Evolutionary conservation across 2,888 invertebrate genomes (phyloP), one percentile per base, ranked within the genome.

Genomic region (Agrypnus murinus): DNA sequence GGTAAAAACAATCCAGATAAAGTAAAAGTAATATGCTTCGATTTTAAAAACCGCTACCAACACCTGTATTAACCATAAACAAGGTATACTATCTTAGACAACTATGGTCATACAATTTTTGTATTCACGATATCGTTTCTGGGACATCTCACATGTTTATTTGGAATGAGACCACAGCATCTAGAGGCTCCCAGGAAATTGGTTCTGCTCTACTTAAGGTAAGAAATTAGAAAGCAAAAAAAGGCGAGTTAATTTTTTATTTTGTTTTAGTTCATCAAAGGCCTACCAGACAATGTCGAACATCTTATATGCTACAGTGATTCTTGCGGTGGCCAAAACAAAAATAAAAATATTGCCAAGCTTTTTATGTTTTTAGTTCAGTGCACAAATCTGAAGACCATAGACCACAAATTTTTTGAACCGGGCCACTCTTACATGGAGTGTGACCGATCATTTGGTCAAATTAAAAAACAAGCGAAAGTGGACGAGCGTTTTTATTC

Each of bases 151-250:
- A 48, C 17, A 50, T 63, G 34, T 63, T 36, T 50, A n/a, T 63
- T 43, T 60, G 59, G 45, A 1, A 3, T 14, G 32, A 60, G 32
- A 60, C 6, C 12, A 40, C 25, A 6, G 9, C 45, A 1, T 60
- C 59, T 65, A 65, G 58, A 50, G 62, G 69, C 8, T 48, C 65
- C 5, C 53, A 63, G 65, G 58, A 43, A 43, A 43, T 43, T 3
- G 12, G 6, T 1, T 43, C 14, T 3, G 6, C 12, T 43, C 14
- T 43, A 3, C 12, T 43, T 3, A 25, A 25, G n/a, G n/a, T n/a
- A n/a, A n/a, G n/a, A n/a, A n/a, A n/a, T n/a, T n/a, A n/a, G n/a
- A n/a, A n/a, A n/a, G n/a, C n/a, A n/a, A n/a, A n/a, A n/a, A n/a
- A n/a, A n/a, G n/a, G n/a, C n/a, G n/a, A n/a, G n/a, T n/a, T n/a